Evolutionary conservation across 1,140 invertebrate genomes (phyloP).

Genomic region (Centruroides sculpturatus): DNA sequence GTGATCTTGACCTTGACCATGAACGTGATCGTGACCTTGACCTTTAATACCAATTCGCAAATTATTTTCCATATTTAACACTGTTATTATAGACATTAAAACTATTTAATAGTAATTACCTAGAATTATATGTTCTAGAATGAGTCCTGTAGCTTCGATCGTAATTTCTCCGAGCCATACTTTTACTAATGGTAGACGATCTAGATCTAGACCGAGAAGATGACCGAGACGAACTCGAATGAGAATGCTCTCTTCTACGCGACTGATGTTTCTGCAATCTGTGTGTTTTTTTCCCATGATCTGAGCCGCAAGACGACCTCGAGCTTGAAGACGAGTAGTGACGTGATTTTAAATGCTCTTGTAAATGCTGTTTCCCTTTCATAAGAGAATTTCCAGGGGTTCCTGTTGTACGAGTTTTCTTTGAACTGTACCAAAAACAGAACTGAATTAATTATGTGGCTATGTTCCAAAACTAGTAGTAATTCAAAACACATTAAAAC

Average conservation of each 20-base stretch:
- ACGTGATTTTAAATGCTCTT: too few relatives aligned
- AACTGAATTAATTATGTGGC: too few relatives aligned
- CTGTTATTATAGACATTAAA: background rate
- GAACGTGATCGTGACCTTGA: constrained; percentile 28
- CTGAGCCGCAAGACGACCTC: too few relatives aligned
- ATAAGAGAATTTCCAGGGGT: too few relatives aligned
- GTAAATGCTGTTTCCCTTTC: too few relatives aligned
- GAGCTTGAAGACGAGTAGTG: too few relatives aligned
- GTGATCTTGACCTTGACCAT: constrained; percentile 30
- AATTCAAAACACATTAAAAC: too few relatives aligned
- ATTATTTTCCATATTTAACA: background rate
- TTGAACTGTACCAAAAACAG: too few relatives aligned
- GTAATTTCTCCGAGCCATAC: background rate
- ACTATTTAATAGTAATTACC: background rate
- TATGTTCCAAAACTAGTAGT: too few relatives aligned
- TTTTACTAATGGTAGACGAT: background rate
- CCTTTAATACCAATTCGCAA: constrained; percentile 8
- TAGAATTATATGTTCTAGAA: background rate
- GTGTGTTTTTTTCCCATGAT: too few relatives aligned
- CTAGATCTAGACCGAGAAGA: background rate
- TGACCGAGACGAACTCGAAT: background rate
- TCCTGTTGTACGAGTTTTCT: too few relatives aligned
- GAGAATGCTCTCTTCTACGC: background rate
- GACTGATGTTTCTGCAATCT: too few relatives aligned
- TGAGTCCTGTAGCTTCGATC: background rate